Conservation (phyloP, 2,888 invertebrate species). For the Epicampocera succincta region DNA sequence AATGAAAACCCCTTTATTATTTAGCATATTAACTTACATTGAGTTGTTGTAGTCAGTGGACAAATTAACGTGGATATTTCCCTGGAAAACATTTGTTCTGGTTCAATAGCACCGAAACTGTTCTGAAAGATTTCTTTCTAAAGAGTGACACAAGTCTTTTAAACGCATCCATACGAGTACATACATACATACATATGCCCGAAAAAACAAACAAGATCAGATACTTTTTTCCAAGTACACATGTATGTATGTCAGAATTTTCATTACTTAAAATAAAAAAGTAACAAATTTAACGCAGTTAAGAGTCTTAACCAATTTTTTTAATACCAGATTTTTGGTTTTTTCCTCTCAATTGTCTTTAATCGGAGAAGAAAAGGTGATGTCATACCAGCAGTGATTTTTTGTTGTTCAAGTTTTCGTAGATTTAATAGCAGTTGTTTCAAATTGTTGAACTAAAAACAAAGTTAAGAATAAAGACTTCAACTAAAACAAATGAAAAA, state of each 20-base stretch:
- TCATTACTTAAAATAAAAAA: neutral
- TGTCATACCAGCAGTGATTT: slow-evolving; percentile 63
- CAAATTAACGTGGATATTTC: too few relatives aligned
- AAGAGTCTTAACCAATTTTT: slow-evolving; percentile 27
- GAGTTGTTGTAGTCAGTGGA: too few relatives aligned
- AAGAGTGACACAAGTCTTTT: too few relatives aligned
- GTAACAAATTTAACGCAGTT: slow-evolving; percentile 33
- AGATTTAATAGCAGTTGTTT: slow-evolving; percentile 41
- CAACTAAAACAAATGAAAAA: slow-evolving; percentile 13
- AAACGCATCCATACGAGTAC: neutral
- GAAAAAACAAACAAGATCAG: too few relatives aligned
- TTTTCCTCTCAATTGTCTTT: slow-evolving; percentile 52
- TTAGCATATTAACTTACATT: too few relatives aligned
- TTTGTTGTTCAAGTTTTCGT: slow-evolving; percentile 57
- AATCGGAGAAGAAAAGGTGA: slow-evolving; percentile 57
- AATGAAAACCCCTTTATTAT: too few relatives aligned
- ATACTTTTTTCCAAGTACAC: neutral
- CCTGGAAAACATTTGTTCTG: too few relatives aligned
- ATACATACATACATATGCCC: neutral
- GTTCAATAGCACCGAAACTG: too few relatives aligned
- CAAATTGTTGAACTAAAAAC: slow-evolving; percentile 38
- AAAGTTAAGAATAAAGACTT: slow-evolving; percentile 1
- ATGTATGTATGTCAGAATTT: slow-evolving; percentile 5
- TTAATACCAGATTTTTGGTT: slow-evolving; percentile 32
- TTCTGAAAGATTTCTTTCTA: too few relatives aligned